Conservation (phyloP, 2,797 vertebrate species). For the Tympanoctomys barrerae region DNA sequence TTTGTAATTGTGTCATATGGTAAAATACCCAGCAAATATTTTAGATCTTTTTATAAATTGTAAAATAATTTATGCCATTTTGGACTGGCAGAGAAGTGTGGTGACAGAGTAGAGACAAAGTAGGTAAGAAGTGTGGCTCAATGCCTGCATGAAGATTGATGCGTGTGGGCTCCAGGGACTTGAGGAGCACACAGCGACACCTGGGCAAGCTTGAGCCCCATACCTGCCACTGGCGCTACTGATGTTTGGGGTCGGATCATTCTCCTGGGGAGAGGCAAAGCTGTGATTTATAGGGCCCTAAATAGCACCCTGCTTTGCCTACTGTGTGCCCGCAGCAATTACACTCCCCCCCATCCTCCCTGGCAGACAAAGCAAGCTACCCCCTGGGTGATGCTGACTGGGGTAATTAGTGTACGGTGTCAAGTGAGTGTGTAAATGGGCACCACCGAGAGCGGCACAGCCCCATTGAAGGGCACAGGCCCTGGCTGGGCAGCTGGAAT, state of each 20-base stretch:
- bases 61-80: background rate
- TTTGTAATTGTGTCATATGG: background rate
- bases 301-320: background rate
- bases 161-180: background rate
- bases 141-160: background rate
- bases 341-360: background rate
- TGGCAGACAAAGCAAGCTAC: background rate
- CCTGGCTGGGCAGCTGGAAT: background rate
- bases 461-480: background rate
- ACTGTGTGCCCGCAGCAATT: background rate
- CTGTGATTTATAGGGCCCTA: background rate
- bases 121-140: background rate
- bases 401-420: background rate
- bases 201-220: background rate
- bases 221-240: background rate
- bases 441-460: background rate
- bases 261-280: background rate
- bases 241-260: background rate
- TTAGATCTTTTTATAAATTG: slow-evolving; percentile 22
- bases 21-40: slow-evolving; percentile 10
- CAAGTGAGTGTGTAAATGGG: background rate
- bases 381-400: background rate
- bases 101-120: background rate
- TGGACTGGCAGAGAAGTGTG: background rate
- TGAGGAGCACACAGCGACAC: background rate